Conservation (phyloP, 2,113 vertebrate genomes). For the Pluvianellus socialis region DNA sequence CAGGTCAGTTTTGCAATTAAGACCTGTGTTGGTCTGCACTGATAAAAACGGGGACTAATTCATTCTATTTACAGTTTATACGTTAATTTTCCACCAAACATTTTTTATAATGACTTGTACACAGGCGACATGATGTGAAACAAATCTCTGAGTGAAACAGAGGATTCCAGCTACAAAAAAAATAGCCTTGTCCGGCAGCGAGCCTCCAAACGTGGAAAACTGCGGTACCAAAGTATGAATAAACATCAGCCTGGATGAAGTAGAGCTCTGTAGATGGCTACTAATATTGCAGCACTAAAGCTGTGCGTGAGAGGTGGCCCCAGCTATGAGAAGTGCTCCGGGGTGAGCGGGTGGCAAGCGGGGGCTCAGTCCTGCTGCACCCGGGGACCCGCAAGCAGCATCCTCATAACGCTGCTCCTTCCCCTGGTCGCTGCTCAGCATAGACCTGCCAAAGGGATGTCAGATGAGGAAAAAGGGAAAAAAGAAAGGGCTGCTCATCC, state of each 20-base stretch:
- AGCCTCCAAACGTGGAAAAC: background rate
- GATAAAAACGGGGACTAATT: conserved; percentile 16
- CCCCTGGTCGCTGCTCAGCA: background rate
- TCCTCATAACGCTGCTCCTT: background rate
- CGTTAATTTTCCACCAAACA: background rate
- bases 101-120: background rate
- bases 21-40: conserved; percentile 6
- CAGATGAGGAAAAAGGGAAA: background rate
- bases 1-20: conserved; percentile 41
- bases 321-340: background rate
- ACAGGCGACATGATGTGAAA: background rate
- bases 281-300: background rate
- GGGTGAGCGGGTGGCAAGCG: rapidly evolving
- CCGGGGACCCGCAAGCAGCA: background rate
- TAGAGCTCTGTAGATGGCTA: background rate
- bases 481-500: background rate
- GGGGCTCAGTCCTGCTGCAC: background rate
- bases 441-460: rapidly evolving
- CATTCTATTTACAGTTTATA: background rate
- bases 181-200: background rate
- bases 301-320: background rate
- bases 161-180: background rate
- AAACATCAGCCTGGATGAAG: background rate
- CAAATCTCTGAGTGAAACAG: background rate
- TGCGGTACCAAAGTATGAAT: background rate